Percentiles rank a stretch among this genome's conserved stretches.
Evolutionary conservation across 1,140 invertebrate species (phyloP).

Genomic region (Ceratina japonica): DNA sequence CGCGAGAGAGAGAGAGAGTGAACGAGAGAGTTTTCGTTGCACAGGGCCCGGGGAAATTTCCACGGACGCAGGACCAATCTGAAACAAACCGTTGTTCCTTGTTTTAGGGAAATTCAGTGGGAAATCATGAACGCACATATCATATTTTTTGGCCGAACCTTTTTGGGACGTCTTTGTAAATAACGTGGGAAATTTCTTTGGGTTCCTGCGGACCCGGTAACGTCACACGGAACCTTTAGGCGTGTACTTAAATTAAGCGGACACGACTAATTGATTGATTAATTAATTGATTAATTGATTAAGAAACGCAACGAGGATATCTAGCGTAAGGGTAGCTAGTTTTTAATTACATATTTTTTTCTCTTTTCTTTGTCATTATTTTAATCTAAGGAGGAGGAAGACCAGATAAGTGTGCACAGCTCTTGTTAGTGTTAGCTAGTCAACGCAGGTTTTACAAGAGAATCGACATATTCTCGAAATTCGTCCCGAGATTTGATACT

Average conservation of each 20-base stretch:
- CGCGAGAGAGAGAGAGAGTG: too few species aligned
- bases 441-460: conserved; percentile 42
- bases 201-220: conserved; percentile 35
- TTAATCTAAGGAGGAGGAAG: conserved; percentile 46
- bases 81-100: conserved; percentile 22
- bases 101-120: conserved; percentile 1
- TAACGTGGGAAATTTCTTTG: conserved; percentile 36
- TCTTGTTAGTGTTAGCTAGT: conserved; percentile 65
- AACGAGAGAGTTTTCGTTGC: conserved; percentile 32
- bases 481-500: conserved; percentile 40
- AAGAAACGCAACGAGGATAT: conserved; percentile 31
- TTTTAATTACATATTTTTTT: conserved; percentile 24
- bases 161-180: conserved; percentile 7
- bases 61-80: background rate
- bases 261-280: background rate
- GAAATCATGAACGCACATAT: conserved; percentile 19
- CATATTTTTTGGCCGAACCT: conserved; percentile 28
- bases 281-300: conserved; percentile 18
- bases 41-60: background rate
- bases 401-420: conserved; percentile 33
- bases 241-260: conserved; percentile 45
- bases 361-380: conserved; percentile 37
- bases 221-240: conserved; percentile 45
- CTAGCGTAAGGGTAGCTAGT: conserved; percentile 58
- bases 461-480: background rate